Percentiles rank a stretch among this genome's conserved stretches.
Evolutionary conservation across 2,888 invertebrate species (phyloP).

Genomic region (Agelastica alni): DNA sequence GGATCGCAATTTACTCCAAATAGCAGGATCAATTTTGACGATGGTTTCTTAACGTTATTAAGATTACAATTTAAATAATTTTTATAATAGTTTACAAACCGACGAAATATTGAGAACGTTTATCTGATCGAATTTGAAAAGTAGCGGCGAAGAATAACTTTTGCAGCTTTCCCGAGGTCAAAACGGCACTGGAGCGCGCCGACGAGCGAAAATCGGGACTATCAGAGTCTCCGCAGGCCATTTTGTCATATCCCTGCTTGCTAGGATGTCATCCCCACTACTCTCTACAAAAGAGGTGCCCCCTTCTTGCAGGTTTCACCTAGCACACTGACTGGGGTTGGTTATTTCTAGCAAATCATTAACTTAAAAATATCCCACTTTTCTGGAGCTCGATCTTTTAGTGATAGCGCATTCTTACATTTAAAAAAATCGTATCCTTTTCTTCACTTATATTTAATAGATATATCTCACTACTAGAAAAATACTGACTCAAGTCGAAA

Average conservation of each 20-base stretch:
- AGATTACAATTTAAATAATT: neutral
- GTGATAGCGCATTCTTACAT: neutral
- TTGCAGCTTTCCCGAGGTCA: constrained; percentile 3
- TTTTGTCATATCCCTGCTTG: constrained; percentile 63
- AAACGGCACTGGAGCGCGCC: constrained; percentile 19
- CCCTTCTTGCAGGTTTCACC: constrained; percentile 33
- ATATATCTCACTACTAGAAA: too few relatives aligned
- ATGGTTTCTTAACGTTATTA: constrained; percentile 9
- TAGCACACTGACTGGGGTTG: constrained; percentile 29
- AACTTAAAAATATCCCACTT: constrained; percentile 30
- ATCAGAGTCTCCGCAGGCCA: constrained; percentile 60
- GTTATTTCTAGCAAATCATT: constrained; percentile 34
- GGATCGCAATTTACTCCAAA: constrained; percentile 66
- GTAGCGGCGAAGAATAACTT: constrained; percentile 1
- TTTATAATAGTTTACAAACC: neutral
- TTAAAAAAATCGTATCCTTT: too few relatives aligned
- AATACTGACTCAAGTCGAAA: too few relatives aligned
- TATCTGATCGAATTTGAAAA: neutral
- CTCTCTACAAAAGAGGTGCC: constrained; percentile 43
- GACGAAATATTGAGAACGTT: neutral
- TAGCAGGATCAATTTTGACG: constrained; percentile 57
- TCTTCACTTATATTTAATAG: too few relatives aligned
- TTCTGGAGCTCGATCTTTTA: constrained; percentile 2
- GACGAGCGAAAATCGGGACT: constrained; percentile 48
- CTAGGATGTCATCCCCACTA: constrained; percentile 53